phyloP scores from a whole-genome alignment of 2,113 vertebrate genomes.

The Tachysurus fulvidraco region DNA sequence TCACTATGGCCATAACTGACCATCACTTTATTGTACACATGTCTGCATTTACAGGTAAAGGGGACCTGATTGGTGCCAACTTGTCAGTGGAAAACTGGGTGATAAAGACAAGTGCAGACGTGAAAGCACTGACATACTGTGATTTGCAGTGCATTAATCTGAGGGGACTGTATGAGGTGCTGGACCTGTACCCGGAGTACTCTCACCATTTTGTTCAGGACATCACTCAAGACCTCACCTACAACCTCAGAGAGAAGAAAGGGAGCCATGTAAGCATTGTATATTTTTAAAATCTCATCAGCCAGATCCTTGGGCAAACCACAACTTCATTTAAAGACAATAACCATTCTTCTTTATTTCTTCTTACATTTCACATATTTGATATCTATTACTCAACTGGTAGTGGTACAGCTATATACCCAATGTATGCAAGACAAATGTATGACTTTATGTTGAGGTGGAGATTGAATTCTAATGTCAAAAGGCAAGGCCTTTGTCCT shows the following conservation, averaged over 20 bases:
- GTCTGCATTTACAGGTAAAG: conserved; percentile 48
- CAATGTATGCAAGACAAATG: too few species aligned
- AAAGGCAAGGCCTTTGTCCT: too few species aligned
- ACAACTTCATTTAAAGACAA: not conserved
- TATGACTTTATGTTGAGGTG: too few species aligned
- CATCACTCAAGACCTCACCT: conserved; percentile 54
- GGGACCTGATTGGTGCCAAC: conserved; percentile 54
- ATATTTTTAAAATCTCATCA: not conserved
- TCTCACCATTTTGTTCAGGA: conserved; percentile 55
- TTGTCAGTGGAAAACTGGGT: conserved; percentile 50
- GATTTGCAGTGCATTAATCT: conserved; percentile 57
- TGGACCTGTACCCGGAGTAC: conserved; percentile 55
- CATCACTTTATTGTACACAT: conserved; percentile 12
- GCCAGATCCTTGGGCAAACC: not conserved
- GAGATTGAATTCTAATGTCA: too few species aligned
- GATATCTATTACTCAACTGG: too few species aligned
- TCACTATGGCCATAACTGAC: not conserved
- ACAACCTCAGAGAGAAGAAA: conserved; percentile 46
- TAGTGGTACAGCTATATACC: too few species aligned
- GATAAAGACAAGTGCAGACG: conserved; percentile 54
- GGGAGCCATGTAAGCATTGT: conserved; percentile 5
- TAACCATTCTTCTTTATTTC: not conserved
- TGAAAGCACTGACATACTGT: conserved; percentile 55
- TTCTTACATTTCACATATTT: too few species aligned
- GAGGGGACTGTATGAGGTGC: conserved; percentile 54